Evolutionary conservation across 2,113 vertebrate species (phyloP).

Genomic region (Columbina picui): DNA sequence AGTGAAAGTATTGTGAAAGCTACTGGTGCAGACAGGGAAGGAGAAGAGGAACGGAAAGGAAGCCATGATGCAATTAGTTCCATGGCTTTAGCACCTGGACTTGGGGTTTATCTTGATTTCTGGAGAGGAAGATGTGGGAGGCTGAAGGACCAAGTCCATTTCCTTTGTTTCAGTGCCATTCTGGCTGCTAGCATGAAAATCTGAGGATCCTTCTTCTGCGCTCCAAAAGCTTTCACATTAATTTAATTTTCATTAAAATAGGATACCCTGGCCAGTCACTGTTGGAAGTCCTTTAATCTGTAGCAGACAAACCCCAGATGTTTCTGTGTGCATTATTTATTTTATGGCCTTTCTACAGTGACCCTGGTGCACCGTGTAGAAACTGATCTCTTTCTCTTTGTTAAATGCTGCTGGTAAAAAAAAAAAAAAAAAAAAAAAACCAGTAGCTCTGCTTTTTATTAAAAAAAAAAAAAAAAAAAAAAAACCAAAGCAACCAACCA

Average conservation of each 20-base stretch:
- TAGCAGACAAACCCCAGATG: not conserved
- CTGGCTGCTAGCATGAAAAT: not conserved
- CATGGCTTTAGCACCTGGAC: accelerated
- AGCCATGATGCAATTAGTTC: not conserved
- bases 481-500: not conserved
- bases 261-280: not conserved
- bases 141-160: not conserved
- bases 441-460: not conserved
- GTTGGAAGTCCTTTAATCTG: not conserved
- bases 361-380: not conserved
- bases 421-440: not conserved
- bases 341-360: not conserved
- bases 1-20: not conserved
- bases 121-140: not conserved
- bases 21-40: not conserved
- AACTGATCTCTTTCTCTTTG: not conserved
- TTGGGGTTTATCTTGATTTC: not conserved
- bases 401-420: not conserved
- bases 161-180: not conserved
- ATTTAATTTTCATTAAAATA: not conserved
- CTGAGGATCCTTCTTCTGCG: not conserved
- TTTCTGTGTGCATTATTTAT: not conserved
- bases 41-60: not conserved
- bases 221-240: not conserved
- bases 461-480: not conserved